Evolutionary conservation across 2,888 invertebrate genomes (phyloP).

Genomic region (Pristionchus fissidentatus): DNA sequence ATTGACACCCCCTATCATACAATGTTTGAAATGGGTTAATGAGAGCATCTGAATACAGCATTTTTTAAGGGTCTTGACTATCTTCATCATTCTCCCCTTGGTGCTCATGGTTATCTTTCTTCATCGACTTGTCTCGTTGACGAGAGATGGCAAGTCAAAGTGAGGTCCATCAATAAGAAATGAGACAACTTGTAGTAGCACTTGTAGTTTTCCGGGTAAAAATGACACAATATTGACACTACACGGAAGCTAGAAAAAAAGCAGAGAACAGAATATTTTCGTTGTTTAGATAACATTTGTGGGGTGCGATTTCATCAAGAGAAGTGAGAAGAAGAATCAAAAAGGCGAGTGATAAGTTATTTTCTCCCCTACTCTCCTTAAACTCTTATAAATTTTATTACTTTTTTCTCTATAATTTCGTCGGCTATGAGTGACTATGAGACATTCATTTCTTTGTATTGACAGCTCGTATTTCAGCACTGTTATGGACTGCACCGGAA

Average conservation of each 20-base stretch:
- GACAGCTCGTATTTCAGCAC: constrained; percentile 51
- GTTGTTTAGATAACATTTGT: constrained; percentile 40
- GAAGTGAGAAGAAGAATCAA: not conserved
- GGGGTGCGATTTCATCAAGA: constrained; percentile 46
- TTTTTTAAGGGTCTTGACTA: constrained; percentile 41
- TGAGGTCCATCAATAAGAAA: too few relatives aligned
- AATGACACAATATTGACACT: not conserved
- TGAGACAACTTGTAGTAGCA: too few relatives aligned
- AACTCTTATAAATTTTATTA: not conserved
- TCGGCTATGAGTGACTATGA: not conserved
- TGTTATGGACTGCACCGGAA: constrained; percentile 69
- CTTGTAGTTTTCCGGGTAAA: not conserved
- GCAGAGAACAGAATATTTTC: not conserved
- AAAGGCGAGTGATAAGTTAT: constrained; percentile 26
- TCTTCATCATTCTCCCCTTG: constrained; percentile 32
- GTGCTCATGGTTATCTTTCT: constrained; percentile 42
- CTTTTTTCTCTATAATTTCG: not conserved
- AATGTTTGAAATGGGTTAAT: not conserved
- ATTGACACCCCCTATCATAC: not conserved
- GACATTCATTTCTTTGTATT: not conserved
- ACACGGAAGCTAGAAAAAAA: not conserved
- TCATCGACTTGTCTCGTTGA: constrained; percentile 42
- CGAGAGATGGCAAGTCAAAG: constrained; percentile 48
- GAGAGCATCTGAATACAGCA: not conserved
- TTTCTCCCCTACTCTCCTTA: not conserved